Evolutionary conservation across 2,113 vertebrate genomes (phyloP).

Genomic region (Colinus virginianus): DNA sequence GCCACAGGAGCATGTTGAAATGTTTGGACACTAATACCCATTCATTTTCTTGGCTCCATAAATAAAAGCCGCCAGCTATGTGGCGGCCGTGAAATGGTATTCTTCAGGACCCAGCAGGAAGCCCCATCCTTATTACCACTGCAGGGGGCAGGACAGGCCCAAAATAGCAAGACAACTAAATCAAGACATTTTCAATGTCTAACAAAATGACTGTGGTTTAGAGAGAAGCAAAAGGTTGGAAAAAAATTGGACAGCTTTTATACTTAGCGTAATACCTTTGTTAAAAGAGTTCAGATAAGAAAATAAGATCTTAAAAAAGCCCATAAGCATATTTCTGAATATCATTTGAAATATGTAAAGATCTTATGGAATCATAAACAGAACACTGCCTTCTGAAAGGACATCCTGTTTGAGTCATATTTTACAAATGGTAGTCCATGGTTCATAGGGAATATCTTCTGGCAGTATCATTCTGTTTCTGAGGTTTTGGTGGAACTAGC

Average conservation of each 20-base stretch:
- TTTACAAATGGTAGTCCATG: constrained; percentile 5
- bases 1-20: constrained; percentile 99
- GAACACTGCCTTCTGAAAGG: not conserved
- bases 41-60: constrained; percentile 99
- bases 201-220: constrained; percentile 98
- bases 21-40: constrained; percentile 99
- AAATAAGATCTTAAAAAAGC: constrained; percentile 54
- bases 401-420: not conserved
- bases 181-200: constrained; percentile 99
- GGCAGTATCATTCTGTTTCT: not conserved
- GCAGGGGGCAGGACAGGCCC: constrained; percentile 95
- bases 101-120: constrained; percentile 98
- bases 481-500: not conserved
- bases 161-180: constrained; percentile 99
- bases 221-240: constrained; percentile 88
- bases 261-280: constrained; percentile 82
- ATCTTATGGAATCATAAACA: constrained; percentile 64
- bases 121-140: constrained; percentile 99
- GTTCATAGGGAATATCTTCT: not conserved
- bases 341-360: constrained; percentile 70
- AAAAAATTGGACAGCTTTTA: constrained; percentile 83
- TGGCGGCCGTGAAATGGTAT: constrained; percentile 99
- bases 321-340: constrained; percentile 75
- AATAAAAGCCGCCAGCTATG: constrained; percentile 99
- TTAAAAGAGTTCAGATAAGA: constrained; percentile 82